Evolutionary conservation across 2,797 vertebrate species (phyloP).

Genomic region (Betta splendens): DNA sequence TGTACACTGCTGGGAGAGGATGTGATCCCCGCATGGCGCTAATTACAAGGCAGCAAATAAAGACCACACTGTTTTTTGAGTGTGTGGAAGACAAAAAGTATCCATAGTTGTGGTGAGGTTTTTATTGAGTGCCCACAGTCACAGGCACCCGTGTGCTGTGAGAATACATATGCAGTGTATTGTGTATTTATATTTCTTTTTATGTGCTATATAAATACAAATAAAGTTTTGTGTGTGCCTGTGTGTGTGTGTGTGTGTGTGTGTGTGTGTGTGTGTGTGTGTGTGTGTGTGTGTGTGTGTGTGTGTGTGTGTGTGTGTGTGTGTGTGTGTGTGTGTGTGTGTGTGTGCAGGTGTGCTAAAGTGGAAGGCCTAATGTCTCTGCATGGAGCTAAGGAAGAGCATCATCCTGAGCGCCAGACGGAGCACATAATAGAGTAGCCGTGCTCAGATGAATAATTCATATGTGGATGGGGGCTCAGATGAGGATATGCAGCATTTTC

Average conservation of each 20-base stretch:
- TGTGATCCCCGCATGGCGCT: slow-evolving; percentile 48
- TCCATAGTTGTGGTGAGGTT: not conserved
- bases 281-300: slow-evolving; percentile 27
- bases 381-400: slow-evolving; percentile 37
- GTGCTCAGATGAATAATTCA: slow-evolving; percentile 77
- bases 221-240: slow-evolving; percentile 39
- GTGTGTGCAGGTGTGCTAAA: slow-evolving; percentile 22
- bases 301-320: slow-evolving; percentile 17
- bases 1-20: slow-evolving; percentile 53
- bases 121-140: slow-evolving; percentile 19
- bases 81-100: slow-evolving; percentile 3
- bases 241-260: slow-evolving; percentile 13
- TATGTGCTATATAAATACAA: slow-evolving; percentile 39
- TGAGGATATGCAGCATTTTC: slow-evolving; percentile 69
- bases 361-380: slow-evolving; percentile 48
- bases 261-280: slow-evolving; percentile 25
- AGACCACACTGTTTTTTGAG: slow-evolving; percentile 43
- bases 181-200: slow-evolving; percentile 54
- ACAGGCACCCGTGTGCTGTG: slow-evolving; percentile 13
- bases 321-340: slow-evolving; percentile 25
- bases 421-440: slow-evolving; percentile 71
- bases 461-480: slow-evolving; percentile 62
- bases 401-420: slow-evolving; percentile 57
- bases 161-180: slow-evolving; percentile 31
- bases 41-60: slow-evolving; percentile 58